Base-by-base conservation (phyloP, 2,888 invertebrate species). In the Caenorhabditis doughertyi region DNA sequence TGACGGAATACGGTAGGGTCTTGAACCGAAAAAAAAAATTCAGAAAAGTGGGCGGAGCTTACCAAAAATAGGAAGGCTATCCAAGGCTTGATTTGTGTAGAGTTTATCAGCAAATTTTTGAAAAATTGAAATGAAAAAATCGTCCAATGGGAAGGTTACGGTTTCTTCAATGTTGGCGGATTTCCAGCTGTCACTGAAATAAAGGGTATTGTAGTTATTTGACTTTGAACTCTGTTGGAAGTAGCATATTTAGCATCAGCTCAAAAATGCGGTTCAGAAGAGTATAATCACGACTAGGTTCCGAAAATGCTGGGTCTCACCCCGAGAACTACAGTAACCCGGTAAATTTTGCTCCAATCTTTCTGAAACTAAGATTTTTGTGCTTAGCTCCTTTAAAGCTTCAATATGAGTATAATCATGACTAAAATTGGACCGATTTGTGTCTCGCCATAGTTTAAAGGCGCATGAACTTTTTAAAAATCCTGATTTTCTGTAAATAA, bases 41-140 rank as follows among this genome's bases (percentile, higher is more conserved):
- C 49, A 11, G 16, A 11, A 42, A 42, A 47, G 18, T n/a, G 18
- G 44, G 44, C 44, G 44, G n/a, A 18, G 39, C 39, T 39, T 29
- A 79, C 62, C 56, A 27, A 72, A 71, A 35, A 67, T 55, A 13
- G 71, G 80, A 13, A 60, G 25, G 16, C 32, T 71, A 39, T 67
- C 44, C 23, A 81, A 16, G 1, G 67, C 65, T 7, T 27, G 21
- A 53, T 73, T 80, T 0, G 56, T 67, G 67, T 73, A 80, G 2
- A 80, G 58, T 44, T 80, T 72, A 18, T 60, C 53, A 13, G 80
- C 58, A 21, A 72, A 80, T 29, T 73, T 73, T 68, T 80, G 72
- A 42, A 73, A 60, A 27, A 73, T 21, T 0, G 65, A 55, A 0
- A 29, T 27, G 11, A 79, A 79, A 56, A 68, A 68, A 0, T 11